Evolutionary conservation across 1,140 invertebrate genomes (phyloP).

Genomic region (Drosophila parvula): DNA sequence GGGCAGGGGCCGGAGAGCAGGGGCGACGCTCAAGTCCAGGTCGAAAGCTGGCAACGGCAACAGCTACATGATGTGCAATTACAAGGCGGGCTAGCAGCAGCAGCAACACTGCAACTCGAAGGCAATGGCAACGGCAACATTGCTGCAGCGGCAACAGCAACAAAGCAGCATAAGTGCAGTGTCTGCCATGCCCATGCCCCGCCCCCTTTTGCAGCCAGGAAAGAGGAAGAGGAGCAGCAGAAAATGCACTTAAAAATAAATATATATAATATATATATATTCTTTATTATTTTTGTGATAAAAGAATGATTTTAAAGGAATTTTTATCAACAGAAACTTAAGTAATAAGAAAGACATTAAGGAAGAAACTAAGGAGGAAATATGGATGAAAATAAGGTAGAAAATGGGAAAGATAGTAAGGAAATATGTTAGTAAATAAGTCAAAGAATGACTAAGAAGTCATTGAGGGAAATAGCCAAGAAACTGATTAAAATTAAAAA

Average conservation of each 20-base stretch:
- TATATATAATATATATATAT: not conserved
- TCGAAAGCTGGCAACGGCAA: slow-evolving; percentile 63
- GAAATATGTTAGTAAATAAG: not conserved
- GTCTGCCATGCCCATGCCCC: slow-evolving; percentile 41
- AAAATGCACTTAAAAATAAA: not conserved
- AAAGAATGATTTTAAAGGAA: not conserved
- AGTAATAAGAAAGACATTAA: not conserved
- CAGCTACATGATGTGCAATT: slow-evolving; percentile 82
- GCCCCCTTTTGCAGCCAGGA: slow-evolving; percentile 26
- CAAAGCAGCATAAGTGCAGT: slow-evolving; percentile 68
- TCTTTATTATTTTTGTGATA: too few relatives aligned
- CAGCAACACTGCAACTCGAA: slow-evolving; percentile 25
- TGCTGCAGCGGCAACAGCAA: slow-evolving; percentile 47
- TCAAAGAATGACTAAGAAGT: not conserved
- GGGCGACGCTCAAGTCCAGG: slow-evolving; percentile 20
- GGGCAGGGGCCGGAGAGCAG: not conserved
- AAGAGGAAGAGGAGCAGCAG: slow-evolving; percentile 44
- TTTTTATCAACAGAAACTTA: too few relatives aligned
- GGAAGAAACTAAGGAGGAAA: not conserved
- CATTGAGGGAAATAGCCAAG: not conserved
- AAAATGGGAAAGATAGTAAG: not conserved
- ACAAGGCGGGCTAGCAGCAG: slow-evolving; percentile 72
- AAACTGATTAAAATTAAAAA: too few relatives aligned
- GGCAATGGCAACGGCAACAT: slow-evolving; percentile 34
- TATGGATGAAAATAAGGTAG: not conserved